Conservation (phyloP, 2,888 invertebrate species). For the Portevinia maculata region DNA sequence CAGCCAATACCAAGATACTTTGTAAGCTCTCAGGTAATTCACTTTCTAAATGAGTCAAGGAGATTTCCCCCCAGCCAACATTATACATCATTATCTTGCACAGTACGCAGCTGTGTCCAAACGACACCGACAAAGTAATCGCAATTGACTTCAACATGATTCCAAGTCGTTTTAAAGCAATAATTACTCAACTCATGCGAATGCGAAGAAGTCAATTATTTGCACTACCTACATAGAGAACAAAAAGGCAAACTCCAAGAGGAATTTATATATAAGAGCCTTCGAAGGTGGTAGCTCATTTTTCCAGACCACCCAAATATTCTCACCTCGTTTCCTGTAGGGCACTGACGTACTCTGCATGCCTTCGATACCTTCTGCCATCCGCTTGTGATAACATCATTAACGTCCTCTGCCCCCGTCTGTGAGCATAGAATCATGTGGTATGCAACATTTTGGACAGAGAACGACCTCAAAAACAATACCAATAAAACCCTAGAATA, state of each 20-base stretch:
- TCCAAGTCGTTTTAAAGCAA: slow-evolving; percentile 37
- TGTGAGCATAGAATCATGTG: slow-evolving; percentile 56
- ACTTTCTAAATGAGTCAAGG: slow-evolving; percentile 64
- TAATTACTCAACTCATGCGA: slow-evolving; percentile 60
- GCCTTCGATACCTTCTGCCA: slow-evolving; percentile 63
- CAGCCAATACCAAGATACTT: too few relatives aligned
- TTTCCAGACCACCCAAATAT: slow-evolving; percentile 66
- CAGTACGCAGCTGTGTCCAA: slow-evolving; percentile 49
- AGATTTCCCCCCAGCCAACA: slow-evolving; percentile 19
- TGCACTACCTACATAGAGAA: slow-evolving; percentile 27
- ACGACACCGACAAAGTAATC: slow-evolving; percentile 45
- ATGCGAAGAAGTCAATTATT: slow-evolving; percentile 57
- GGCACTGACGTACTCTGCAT: slow-evolving; percentile 63
- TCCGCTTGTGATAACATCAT: slow-evolving; percentile 65
- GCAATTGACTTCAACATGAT: slow-evolving; percentile 37
- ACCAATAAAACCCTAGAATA: slow-evolving; percentile 63
- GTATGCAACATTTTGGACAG: slow-evolving; percentile 57
- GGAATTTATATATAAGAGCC: slow-evolving; percentile 1
- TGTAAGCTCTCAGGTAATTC: slow-evolving; percentile 53
- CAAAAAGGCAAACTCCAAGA: slow-evolving; percentile 2
- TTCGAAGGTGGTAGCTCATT: slow-evolving; percentile 53
- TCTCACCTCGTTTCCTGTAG: slow-evolving; percentile 72
- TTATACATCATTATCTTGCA: slow-evolving; percentile 38
- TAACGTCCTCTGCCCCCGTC: slow-evolving; percentile 61
- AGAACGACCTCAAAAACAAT: slow-evolving; percentile 51